Percentiles rank a stretch among this genome's conserved stretches.
These are phyloP conservation scores for Drosophila sulfurigaster DNA, from an alignment of 1,140 invertebrate species.

Conservation along the genomic window DNA sequence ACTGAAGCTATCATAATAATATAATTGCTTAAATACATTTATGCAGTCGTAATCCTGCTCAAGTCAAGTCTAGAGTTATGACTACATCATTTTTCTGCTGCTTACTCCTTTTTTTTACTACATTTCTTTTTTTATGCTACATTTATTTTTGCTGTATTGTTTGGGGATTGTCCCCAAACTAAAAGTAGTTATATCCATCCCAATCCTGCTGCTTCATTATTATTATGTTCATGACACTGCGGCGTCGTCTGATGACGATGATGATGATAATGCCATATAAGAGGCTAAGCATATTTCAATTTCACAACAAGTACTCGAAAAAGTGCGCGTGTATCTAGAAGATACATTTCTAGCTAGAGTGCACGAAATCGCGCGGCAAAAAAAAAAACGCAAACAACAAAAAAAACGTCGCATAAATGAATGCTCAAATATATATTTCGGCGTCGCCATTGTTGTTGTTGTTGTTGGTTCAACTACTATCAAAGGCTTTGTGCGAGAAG, in stretches of 20 bases:
- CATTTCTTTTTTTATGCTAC: background rate
- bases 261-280: constrained; percentile 79
- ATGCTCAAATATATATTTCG: constrained; percentile 76
- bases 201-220: constrained; percentile 19
- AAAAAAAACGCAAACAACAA: constrained; percentile 26
- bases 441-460: constrained; percentile 62
- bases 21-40: background rate
- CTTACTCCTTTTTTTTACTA: constrained; percentile 7
- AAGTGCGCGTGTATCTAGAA: constrained; percentile 74
- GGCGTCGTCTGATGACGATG: constrained; percentile 16
- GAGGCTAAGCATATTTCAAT: constrained; percentile 72
- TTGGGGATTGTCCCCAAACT: constrained; percentile 1
- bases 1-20: background rate
- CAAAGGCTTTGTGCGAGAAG: constrained; percentile 63
- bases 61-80: background rate
- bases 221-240: constrained; percentile 41
- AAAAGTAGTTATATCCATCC: constrained; percentile 4
- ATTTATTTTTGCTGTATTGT: background rate
- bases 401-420: constrained; percentile 69
- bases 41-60: background rate
- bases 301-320: constrained; percentile 55
- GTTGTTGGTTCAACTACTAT: constrained; percentile 65
- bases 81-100: constrained; percentile 12
- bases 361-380: constrained; percentile 72
- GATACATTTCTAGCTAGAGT: constrained; percentile 75